phyloP scores from a whole-genome alignment of 2,113 vertebrate genomes.

The Paramisgurnus dabryanus region DNA sequence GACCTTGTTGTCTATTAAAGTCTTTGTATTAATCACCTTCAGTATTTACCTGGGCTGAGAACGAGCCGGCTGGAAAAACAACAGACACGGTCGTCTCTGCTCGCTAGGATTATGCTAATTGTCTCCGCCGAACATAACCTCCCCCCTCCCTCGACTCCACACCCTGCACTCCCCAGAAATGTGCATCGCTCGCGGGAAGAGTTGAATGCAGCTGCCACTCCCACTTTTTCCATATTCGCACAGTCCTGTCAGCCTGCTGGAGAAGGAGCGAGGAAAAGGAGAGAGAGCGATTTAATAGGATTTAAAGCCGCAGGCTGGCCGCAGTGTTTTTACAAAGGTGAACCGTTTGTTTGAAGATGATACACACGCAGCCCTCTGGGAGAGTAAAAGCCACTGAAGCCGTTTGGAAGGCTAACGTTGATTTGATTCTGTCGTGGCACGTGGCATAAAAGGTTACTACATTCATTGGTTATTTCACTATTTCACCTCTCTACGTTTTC shows the following conservation, averaged over 20 bases:
- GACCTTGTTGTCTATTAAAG: not conserved
- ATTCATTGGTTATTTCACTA: constrained; percentile 35
- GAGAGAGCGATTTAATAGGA: constrained; percentile 57
- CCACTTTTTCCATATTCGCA: constrained; percentile 53
- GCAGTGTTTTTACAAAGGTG: constrained; percentile 59
- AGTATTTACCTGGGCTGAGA: constrained; percentile 24
- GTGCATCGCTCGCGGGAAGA: constrained; percentile 40
- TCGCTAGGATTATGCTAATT: constrained; percentile 65
- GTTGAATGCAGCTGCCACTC: constrained; percentile 40
- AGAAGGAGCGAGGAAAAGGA: constrained; percentile 23
- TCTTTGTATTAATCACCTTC: constrained; percentile 13
- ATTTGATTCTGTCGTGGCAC: constrained; percentile 28
- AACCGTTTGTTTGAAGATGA: constrained; percentile 60
- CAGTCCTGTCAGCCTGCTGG: constrained; percentile 26
- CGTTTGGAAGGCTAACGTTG: constrained; percentile 42
- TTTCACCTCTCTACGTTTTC: not conserved
- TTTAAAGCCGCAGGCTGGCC: constrained; percentile 58
- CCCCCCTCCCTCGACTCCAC: constrained; percentile 38
- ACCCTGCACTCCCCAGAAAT: constrained; percentile 33
- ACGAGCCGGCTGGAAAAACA: constrained; percentile 17
- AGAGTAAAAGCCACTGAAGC: constrained; percentile 31
- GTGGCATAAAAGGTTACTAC: constrained; percentile 25
- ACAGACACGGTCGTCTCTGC: constrained; percentile 27
- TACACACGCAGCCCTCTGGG: constrained; percentile 48
- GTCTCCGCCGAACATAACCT: constrained; percentile 53